Evolutionary conservation across 2,797 vertebrate genomes (phyloP).

Genomic region (Apodemus agrarius): DNA sequence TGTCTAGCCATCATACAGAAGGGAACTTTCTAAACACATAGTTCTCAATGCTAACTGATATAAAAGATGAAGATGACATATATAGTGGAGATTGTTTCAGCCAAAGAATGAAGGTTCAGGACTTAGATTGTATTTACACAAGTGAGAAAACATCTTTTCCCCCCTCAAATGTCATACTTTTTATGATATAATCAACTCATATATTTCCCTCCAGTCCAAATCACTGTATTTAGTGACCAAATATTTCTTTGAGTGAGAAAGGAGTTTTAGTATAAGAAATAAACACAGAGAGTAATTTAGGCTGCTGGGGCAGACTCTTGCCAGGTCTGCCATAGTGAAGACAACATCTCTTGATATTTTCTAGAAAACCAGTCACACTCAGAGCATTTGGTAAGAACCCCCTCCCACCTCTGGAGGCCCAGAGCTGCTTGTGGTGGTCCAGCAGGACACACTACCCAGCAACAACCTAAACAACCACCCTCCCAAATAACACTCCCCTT

Average conservation of each 20-base stretch:
- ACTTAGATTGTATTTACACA: neutral
- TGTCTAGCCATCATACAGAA: neutral
- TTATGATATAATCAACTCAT: neutral
- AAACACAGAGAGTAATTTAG: neutral
- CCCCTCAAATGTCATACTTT: neutral
- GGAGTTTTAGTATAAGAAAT: neutral
- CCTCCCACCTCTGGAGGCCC: too few relatives aligned
- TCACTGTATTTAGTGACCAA: neutral
- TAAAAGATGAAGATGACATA: neutral
- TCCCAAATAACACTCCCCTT: too few relatives aligned
- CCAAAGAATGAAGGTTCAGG: neutral
- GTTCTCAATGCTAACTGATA: neutral
- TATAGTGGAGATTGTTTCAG: neutral
- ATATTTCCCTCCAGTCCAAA: neutral
- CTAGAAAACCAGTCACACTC: too few relatives aligned
- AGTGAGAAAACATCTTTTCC: neutral
- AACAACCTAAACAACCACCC: too few relatives aligned
- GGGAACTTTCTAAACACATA: neutral
- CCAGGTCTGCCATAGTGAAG: too few relatives aligned
- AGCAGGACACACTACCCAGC: too few relatives aligned
- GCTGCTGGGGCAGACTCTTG: too few relatives aligned
- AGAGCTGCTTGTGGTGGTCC: too few relatives aligned
- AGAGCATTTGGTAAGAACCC: too few relatives aligned
- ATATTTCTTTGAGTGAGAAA: neutral
- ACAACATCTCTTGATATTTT: too few relatives aligned